These are phyloP conservation scores for Drosophila atripex DNA, from an alignment of 2,888 invertebrate genomes.

Conservation along the genomic window DNA sequence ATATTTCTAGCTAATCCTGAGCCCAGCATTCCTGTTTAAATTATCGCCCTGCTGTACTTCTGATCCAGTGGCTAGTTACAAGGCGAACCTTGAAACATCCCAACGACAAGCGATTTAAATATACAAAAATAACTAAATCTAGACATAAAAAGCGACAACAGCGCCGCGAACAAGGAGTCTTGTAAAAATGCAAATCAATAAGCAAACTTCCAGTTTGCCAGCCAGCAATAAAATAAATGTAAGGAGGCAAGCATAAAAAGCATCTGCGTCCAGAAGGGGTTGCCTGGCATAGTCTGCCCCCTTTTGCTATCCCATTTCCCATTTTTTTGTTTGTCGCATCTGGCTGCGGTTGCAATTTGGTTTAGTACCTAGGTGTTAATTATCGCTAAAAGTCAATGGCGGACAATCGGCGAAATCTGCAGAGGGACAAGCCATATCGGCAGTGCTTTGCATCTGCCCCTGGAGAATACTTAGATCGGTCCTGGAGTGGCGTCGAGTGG, in stretches of 20 bases:
- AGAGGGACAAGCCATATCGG: conserved; percentile 54
- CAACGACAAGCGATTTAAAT: conserved; percentile 65
- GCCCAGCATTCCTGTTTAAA: conserved; percentile 39
- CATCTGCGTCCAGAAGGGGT: conserved; percentile 6
- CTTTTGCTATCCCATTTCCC: conserved; percentile 6
- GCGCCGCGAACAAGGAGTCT: conserved; percentile 50
- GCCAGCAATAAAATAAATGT: conserved; percentile 75
- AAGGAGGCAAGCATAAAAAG: conserved; percentile 63
- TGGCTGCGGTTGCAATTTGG: conserved; percentile 64
- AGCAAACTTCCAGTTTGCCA: conserved; percentile 70
- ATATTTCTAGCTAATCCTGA: conserved; percentile 35
- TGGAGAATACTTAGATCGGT: conserved; percentile 41
- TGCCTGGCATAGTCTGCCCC: not conserved
- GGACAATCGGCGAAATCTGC: conserved; percentile 74
- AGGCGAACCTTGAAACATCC: conserved; percentile 23
- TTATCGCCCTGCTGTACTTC: conserved; percentile 34
- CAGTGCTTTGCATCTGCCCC: conserved; percentile 52
- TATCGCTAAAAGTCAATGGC: conserved; percentile 79
- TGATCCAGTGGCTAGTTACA: conserved; percentile 36
- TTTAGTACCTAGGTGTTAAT: conserved; percentile 75
- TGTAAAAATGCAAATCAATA: conserved; percentile 78
- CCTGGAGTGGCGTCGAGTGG: conserved; percentile 24
- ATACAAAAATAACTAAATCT: conserved; percentile 71
- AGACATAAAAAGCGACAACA: conserved; percentile 60
- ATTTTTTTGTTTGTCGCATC: conserved; percentile 54